Base-by-base conservation (phyloP, 2,797 vertebrate species). In the Pseudomugil gertrudae region DNA sequence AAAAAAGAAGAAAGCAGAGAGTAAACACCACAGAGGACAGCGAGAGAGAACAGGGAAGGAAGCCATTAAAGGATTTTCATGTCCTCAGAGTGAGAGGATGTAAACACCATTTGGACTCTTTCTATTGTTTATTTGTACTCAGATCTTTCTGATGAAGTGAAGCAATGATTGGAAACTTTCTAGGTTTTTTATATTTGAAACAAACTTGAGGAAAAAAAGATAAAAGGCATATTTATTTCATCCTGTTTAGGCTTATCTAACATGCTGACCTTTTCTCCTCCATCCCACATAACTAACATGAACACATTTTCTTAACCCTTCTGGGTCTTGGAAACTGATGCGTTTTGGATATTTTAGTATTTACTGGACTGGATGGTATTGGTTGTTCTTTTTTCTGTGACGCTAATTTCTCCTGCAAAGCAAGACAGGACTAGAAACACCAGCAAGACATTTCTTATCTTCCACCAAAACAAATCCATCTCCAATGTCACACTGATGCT, bases 41-140 rank as follows among this genome's bases (percentile, higher is more conserved):
- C 23, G 51, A 10, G 17, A 15, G 5, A 32, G 32, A 32, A 5
- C 2, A 9, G n/a, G 24, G 43, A 57, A 71, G 66, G 50, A 84
- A 78, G 47, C 57, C 69, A 74, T 71, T 68, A 66, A 51, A 65
- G 53, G 15, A 30, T 65, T 76, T 74, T 76, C 47, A 52, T 30
- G 27, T 80, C 66, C 51, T 32, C 17, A 27, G 53, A 67, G 62
- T n/a, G 51, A 29, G 32, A 21, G n/a, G 32, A 33, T 60, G 35
- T n/a, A 24, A 57, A 43, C 9, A 72, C 60, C 52, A 57, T 71
- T 35, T 48, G 36, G 9, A 1, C 7, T 33, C 19, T 40, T 40
- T 40, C 15, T 40, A 7, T 19, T 40, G 38, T 17, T n/a, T 60
- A n/a, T 8, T 38, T 29, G 2, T 43, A n/a, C 27, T 23, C 9